phyloP scores from a whole-genome alignment of 35 echinoderm and acorn worm genomes.

The Anneissia japonica region DNA sequence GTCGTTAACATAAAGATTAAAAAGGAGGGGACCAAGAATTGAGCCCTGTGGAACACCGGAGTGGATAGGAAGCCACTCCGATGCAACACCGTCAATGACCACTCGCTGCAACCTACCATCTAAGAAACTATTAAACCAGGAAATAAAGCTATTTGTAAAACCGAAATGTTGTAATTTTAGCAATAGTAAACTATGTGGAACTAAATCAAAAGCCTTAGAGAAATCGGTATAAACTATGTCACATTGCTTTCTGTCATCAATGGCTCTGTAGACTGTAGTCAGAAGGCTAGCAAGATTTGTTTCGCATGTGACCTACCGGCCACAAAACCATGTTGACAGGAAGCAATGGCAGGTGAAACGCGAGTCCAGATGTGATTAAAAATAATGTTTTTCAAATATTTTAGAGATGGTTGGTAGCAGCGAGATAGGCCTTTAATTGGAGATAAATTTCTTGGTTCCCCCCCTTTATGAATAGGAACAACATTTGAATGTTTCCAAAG shows the following conservation, averaged over 20 bases:
- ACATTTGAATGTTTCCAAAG: conserved; percentile 7
- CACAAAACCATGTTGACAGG: too few relatives aligned
- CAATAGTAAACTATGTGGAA: not conserved
- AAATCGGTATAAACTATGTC: not conserved
- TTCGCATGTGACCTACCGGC: too few relatives aligned
- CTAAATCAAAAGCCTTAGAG: not conserved
- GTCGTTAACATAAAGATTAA: not conserved
- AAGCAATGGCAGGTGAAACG: too few relatives aligned
- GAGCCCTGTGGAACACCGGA: not conserved
- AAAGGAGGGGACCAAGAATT: not conserved
- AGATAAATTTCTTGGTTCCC: not conserved
- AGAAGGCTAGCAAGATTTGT: too few relatives aligned
- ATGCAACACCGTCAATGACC: not conserved
- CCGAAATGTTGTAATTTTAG: not conserved
- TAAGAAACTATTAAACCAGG: not conserved
- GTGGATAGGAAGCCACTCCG: not conserved
- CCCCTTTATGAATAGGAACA: conserved; percentile 10
- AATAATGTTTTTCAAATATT: not conserved
- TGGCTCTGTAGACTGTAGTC: not conserved
- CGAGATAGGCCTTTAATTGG: not conserved
- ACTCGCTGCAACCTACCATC: not conserved
- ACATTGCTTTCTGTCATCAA: not conserved
- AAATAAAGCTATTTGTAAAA: not conserved
- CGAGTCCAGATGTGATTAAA: not conserved
- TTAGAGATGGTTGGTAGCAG: not conserved